Percentiles rank a stretch among this genome's conserved stretches.
phyloP scores from a whole-genome alignment of 2,797 vertebrate genomes.

The Darevskia mixta region DNA sequence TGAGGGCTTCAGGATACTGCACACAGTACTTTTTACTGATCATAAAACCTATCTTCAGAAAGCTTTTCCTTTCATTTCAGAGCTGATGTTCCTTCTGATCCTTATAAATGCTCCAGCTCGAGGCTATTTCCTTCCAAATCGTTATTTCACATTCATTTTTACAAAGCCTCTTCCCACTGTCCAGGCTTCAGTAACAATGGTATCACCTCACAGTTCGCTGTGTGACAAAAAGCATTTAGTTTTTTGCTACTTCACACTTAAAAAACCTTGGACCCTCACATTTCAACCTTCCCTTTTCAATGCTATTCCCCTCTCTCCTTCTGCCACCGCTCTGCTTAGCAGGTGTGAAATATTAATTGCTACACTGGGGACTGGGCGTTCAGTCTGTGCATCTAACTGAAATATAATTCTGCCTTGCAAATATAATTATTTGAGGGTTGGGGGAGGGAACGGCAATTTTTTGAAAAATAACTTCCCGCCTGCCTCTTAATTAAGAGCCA shows the following conservation, averaged over 20 bases:
- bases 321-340: slow-evolving; percentile 76
- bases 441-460: slow-evolving; percentile 41
- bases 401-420: slow-evolving; percentile 80
- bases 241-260: neutral
- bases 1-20: neutral
- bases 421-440: slow-evolving; percentile 76
- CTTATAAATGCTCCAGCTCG: neutral
- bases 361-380: slow-evolving; percentile 80
- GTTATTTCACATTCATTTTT: fast-evolving
- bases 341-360: slow-evolving; percentile 89
- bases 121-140: neutral
- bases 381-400: slow-evolving; percentile 80
- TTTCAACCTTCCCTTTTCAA: slow-evolving; percentile 28
- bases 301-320: slow-evolving; percentile 57
- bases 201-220: fast-evolving
- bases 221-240: slow-evolving; percentile 17
- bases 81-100: slow-evolving; percentile 4
- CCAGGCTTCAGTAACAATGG: neutral
- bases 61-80: slow-evolving; percentile 9
- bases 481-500: slow-evolving; percentile 81
- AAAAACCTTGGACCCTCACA: slow-evolving; percentile 43
- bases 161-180: neutral
- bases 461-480: slow-evolving; percentile 75
- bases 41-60: neutral
- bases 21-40: slow-evolving; percentile 10